Percentiles rank a stretch among this genome's conserved stretches.
Evolutionary conservation across 2,888 invertebrate genomes (phyloP).

Genomic region (Bursaphelenchus okinawaensis): DNA sequence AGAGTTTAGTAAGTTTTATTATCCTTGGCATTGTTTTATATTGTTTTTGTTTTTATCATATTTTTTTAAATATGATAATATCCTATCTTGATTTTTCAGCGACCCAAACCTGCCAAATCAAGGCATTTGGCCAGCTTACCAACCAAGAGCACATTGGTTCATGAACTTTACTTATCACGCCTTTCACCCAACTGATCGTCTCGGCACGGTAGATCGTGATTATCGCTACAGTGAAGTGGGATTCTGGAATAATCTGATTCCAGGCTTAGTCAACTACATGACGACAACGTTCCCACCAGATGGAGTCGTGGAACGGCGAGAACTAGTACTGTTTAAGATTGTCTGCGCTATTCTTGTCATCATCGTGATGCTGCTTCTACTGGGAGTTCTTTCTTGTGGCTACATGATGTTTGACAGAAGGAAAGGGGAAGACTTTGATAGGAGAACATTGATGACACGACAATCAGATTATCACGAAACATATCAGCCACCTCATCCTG

Average conservation of each 20-base stretch:
- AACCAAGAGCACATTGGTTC: constrained; percentile 55
- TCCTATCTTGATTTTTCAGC: constrained; percentile 4
- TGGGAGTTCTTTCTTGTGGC: constrained; percentile 39
- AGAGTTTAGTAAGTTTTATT: constrained; percentile 34
- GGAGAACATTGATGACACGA: constrained; percentile 14
- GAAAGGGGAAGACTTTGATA: constrained; percentile 3
- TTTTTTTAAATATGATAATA: constrained; percentile 23
- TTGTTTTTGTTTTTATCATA: background rate
- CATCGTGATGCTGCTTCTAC: constrained; percentile 37
- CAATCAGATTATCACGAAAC: constrained; percentile 16
- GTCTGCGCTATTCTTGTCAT: constrained; percentile 27
- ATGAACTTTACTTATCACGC: constrained; percentile 54
- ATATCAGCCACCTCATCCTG: constrained; percentile 11
- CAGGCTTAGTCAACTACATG: constrained; percentile 54
- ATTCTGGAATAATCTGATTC: constrained; percentile 57
- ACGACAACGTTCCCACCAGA: constrained; percentile 57
- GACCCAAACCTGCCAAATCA: constrained; percentile 53
- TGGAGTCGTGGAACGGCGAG: constrained; percentile 41
- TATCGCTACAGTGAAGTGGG: constrained; percentile 44
- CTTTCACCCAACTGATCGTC: constrained; percentile 27
- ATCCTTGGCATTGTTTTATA: background rate
- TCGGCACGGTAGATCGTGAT: constrained; percentile 41
- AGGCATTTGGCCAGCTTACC: constrained; percentile 46
- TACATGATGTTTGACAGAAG: constrained; percentile 28
- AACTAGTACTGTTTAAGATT: constrained; percentile 40